These are phyloP conservation scores for Musca vetustissima DNA, from an alignment of 1,140 invertebrate species.

Conservation along the genomic window DNA sequence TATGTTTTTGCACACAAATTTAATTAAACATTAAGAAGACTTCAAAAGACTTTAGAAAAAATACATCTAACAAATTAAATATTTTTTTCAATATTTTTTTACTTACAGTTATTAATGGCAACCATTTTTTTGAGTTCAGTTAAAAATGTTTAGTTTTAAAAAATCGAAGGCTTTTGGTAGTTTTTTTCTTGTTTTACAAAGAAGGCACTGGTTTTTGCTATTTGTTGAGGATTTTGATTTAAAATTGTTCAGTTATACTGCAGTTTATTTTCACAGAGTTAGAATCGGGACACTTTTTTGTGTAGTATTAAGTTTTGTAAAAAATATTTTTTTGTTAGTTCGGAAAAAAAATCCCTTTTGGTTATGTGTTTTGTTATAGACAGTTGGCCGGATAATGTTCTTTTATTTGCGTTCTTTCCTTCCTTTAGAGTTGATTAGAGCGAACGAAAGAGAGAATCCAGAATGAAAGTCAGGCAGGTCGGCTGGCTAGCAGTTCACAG, in stretches of 20 bases:
- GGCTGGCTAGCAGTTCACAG: background rate
- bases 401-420: too few species aligned
- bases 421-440: too few species aligned
- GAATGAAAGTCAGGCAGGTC: background rate
- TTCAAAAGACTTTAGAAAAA: too few species aligned
- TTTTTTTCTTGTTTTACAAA: background rate
- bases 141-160: background rate
- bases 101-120: constrained; percentile 20
- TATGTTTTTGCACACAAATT: too few species aligned
- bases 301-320: background rate
- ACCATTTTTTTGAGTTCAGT: background rate
- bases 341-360: background rate
- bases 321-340: background rate
- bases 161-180: too few species aligned
- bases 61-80: too few species aligned
- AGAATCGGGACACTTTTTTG: background rate
- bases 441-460: too few species aligned
- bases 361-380: too few species aligned
- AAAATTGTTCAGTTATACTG: background rate
- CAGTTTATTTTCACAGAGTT: background rate
- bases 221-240: background rate
- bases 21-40: too few species aligned
- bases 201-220: background rate
- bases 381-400: too few species aligned
- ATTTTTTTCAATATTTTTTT: background rate